Evolutionary conservation across 2,113 vertebrate species (phyloP), one percentile per base, ranked within the genome.

Genomic region (Heterotis niloticus): DNA sequence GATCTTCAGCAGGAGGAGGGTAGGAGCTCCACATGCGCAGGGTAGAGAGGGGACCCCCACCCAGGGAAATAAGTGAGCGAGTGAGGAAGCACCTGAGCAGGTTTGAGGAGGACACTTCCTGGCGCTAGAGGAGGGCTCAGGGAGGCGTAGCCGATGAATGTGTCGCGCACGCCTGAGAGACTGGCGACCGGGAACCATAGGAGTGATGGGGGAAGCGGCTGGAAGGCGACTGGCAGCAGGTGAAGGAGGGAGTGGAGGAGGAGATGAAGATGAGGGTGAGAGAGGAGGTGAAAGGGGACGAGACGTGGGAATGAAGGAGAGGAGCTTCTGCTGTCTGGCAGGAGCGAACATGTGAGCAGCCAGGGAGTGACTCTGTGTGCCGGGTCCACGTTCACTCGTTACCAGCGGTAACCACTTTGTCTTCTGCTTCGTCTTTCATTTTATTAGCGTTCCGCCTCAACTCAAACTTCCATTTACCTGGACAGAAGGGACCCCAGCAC

Each of bases 31-130:
- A 74, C 57, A 74, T 74, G n/a, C 54, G 71, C 17, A 28, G 56
- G 71, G 26, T 74, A 4, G 34, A 44, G 7, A 44, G 34, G 34
- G 34, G 34, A 44, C 2, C 34, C 34, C 34, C 34, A 44, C 34
- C 34, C 34, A 44, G 34, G 2, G 34, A 44, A 44, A 44, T 44
- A 44, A 44, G 34, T 44, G 34, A 44, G 34, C 34, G 88, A 87
- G 86, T 87, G 87, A 88, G 90, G 91, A 81, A 83, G 71, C 81
- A 64, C 83, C 67, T 66, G 81, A 77, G 62, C 77, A 80, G 80
- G 81, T 81, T 81, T 84, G 86, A 86, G 84, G 84, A 85, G 79
- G 83, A 82, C 83, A 79, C 78, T 68, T 67, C 79, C 81, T 81
- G 85, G 78, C 76, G 79, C 76, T 77, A 84, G 81, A 75, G 83